A percentile compares a stretch with the other conserved stretches of the same genome.
These are phyloP conservation scores for Allochrocebus solatus DNA, from an alignment of 2,797 vertebrate species.

Conservation along the genomic window DNA sequence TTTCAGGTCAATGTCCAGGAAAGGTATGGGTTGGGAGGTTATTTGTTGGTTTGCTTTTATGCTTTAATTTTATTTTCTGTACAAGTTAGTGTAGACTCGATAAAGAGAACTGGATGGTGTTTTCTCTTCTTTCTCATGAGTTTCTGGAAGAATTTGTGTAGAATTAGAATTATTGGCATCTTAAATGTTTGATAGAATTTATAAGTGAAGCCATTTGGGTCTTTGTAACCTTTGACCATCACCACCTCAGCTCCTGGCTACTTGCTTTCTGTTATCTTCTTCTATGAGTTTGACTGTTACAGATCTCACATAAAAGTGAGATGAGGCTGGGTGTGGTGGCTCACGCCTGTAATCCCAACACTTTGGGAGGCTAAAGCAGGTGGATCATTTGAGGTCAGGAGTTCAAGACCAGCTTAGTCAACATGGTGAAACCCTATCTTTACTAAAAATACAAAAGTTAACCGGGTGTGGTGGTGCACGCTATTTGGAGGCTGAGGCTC, in stretches of 20 bases:
- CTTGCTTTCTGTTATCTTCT: neutral
- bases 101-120: neutral
- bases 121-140: neutral
- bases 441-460: too few species aligned
- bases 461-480: fast-evolving
- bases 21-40: neutral
- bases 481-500: too few species aligned
- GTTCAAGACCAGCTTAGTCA: too few species aligned
- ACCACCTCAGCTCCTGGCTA: neutral
- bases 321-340: neutral
- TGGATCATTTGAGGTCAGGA: too few species aligned
- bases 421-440: too few species aligned
- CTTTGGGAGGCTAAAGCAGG: too few species aligned
- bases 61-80: neutral
- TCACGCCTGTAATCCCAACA: too few species aligned
- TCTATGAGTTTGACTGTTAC: neutral
- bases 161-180: neutral
- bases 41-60: neutral
- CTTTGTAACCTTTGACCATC: neutral
- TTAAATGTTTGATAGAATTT: neutral
- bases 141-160: neutral
- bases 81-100: neutral
- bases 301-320: neutral
- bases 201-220: neutral
- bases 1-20: neutral